These are phyloP conservation scores for Magallana nippona DNA, from an alignment of 2,888 invertebrate genomes.

Conservation along the genomic window DNA sequence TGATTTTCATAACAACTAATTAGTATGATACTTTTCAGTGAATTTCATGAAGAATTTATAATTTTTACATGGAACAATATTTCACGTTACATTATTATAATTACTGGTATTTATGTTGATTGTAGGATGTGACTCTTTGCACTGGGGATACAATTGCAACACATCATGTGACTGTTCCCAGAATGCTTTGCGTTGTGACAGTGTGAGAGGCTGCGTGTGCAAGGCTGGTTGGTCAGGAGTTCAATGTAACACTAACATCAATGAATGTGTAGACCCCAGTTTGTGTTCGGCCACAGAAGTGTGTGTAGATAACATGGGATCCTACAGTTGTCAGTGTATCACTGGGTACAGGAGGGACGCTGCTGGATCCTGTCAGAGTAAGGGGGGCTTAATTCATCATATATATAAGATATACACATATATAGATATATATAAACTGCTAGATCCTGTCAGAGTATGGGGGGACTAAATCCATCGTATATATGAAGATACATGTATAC, in stretches of 20 bases:
- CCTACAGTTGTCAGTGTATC: conserved; percentile 37
- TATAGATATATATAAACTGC: no score
- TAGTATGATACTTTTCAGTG: background rate
- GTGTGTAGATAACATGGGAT: conserved; percentile 36
- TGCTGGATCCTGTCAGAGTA: conserved; percentile 19
- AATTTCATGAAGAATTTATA: no score
- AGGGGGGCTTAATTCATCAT: background rate
- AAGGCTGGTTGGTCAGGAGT: conserved; percentile 38
- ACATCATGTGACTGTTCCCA: conserved; percentile 30
- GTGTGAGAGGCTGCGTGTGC: conserved; percentile 33
- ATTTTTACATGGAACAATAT: background rate
- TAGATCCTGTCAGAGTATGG: no score
- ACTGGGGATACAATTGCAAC: conserved; percentile 39
- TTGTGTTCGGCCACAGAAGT: conserved; percentile 18
- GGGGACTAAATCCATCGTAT: no score
- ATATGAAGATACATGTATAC: no score
- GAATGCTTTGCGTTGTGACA: conserved; percentile 37
- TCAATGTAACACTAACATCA: conserved; percentile 35
- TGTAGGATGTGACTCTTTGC: conserved; percentile 12
- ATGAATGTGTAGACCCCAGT: conserved; percentile 34
- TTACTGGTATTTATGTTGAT: no score
- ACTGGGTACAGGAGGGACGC: conserved; percentile 17
- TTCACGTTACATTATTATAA: no score
- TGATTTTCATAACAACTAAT: no score
- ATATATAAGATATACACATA: no score